Evolutionary conservation across 2,113 vertebrate genomes (phyloP), one percentile per base, ranked within the genome.

Genomic region (Numida meleagris): DNA sequence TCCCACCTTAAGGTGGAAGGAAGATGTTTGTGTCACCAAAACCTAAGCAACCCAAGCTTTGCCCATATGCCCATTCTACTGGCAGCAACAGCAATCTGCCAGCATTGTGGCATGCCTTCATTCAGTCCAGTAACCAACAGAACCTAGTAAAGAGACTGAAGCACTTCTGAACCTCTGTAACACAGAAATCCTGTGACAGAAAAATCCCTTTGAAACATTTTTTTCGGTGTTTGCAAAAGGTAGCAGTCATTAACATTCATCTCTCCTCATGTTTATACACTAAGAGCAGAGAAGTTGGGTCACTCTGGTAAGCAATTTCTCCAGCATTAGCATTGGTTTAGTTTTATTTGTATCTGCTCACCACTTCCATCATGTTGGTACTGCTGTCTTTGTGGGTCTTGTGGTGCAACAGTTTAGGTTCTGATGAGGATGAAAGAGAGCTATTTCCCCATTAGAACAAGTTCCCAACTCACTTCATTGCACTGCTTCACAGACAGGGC

Each of bases 81-180:
- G 55, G 18, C 27, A 72, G 62, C 3, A 10, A 43, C 38, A 61
- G 42, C 7, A 33, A 72, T 0, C 19, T 20, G 55, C 18, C 1
- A 2, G 53, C 1, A 0, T 1, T 34, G 11, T 6, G 68, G 0
- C 24, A 70, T 46, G 12, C 21, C 48, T 80, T 55, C 43, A 3
- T 38, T 36, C 55, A 9, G 48, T 21, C n/a, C 65, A 50, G 40
- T 36, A 51, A n/a, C 3, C 63, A 70, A 57, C 0, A 73, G 33
- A 51, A 71, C 0, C 4, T 8, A 66, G 68, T 6, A 34, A 46
- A 42, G 13, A 36, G 90, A 59, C 13, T 13, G 15, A 82, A 86
- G 43, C 4, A 13, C 6, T 18, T 81, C 36, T 45, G 36, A 84
- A 84, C n/a, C 3, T 1, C 46, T 36, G 48, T 27, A 43, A 11